phyloP scores from a whole-genome alignment of 2,888 invertebrate species.

The Clanis bilineata region DNA sequence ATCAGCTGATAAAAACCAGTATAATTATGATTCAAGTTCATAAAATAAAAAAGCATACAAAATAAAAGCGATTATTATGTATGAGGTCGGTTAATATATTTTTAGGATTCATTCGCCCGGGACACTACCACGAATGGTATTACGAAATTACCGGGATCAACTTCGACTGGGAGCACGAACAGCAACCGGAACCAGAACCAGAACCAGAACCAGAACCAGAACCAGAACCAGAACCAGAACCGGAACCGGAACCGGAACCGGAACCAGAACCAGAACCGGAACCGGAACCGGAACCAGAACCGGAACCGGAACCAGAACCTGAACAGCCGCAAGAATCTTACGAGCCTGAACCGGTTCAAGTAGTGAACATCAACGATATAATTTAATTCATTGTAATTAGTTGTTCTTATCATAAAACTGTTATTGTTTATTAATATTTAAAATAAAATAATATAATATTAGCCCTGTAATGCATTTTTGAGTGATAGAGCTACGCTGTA shows the following conservation, averaged over 20 bases:
- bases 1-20: too few species aligned
- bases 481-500: too few species aligned
- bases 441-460: too few species aligned
- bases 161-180: constrained; percentile 45
- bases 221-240: constrained; percentile 53
- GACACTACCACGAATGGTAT: constrained; percentile 56
- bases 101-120: constrained; percentile 56
- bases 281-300: constrained; percentile 34
- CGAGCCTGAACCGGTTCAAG: constrained; percentile 14
- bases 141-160: constrained; percentile 42
- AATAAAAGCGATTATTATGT: too few species aligned
- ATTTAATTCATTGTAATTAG: too few species aligned
- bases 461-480: too few species aligned
- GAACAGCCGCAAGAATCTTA: too few species aligned
- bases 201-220: constrained; percentile 54
- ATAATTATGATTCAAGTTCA: too few species aligned
- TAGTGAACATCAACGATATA: neutral
- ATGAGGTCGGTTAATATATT: neutral
- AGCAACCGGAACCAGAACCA: constrained; percentile 53
- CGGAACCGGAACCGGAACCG: constrained; percentile 44
- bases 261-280: constrained; percentile 33
- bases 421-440: too few species aligned
- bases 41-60: too few species aligned
- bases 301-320: constrained; percentile 33
- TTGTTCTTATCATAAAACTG: too few species aligned